Evolutionary conservation across 2,797 vertebrate genomes (phyloP), one percentile per base, ranked within the genome.

Genomic region (Phoeniculus purpureus): DNA sequence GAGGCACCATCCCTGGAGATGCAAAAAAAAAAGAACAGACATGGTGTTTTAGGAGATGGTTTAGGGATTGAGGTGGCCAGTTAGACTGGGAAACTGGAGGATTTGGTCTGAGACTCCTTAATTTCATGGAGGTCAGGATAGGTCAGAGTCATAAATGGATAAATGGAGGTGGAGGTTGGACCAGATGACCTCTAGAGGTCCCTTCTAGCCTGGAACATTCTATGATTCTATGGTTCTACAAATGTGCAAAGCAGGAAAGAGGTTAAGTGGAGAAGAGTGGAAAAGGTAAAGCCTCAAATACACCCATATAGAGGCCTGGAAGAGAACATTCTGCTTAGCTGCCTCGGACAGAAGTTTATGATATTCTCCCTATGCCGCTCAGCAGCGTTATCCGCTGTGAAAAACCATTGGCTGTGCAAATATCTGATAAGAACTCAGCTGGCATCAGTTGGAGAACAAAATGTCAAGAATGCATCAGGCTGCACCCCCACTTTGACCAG

Each of bases 381-480:
- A 72, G 56, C 22, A 0, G 56, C 82, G 21, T 85, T 93, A 92
- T 81, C 65, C 84, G 54, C 85, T 67, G 70, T 89, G 73, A 93
- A 92, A 96, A 96, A 83, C 83, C 84, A 94, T 21, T 89, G 86
- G 88, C 95, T 31, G 2, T 92, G 76, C 87, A 96, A 79, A 89
- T 92, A 90, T 94, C 94, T 94, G 95, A 96, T 96, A 96, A 95
- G 84, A 88, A 47, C 60, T 64, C 81, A 90, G 66, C 81, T 95
- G 93, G 92, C 95, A 94, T 90, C 93, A 51, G 79, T 0, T 79
- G 81, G 85, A 95, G 95, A 95, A 95, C 92, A 96, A 93, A 94
- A 96, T 96, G 93, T 94, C 88, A 92, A 94, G 95, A 96, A 96
- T 93, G 88, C 81, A 31, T 64, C 0, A 0, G 60, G 66, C 73